Conservation (phyloP, 2,888 invertebrate species). For the Cheilosia soror region DNA sequence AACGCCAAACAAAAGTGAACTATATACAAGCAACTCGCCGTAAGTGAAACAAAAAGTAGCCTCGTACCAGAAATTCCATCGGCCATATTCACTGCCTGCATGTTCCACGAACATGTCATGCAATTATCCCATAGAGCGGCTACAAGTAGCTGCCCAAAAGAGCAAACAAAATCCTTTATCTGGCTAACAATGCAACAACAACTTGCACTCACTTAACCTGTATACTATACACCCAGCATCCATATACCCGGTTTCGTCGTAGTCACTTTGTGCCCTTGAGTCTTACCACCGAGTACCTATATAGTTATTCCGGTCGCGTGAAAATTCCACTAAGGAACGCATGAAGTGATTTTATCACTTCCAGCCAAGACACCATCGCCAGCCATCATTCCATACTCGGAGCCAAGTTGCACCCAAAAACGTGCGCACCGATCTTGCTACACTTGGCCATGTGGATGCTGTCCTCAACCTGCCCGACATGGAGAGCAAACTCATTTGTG, state of each 20-base stretch:
- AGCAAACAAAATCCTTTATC: constrained; percentile 45
- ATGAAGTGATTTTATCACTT: constrained; percentile 75
- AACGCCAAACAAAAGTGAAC: constrained; percentile 10
- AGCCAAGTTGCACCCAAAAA: constrained; percentile 61
- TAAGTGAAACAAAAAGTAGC: constrained; percentile 52
- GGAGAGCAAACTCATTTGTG: constrained; percentile 70
- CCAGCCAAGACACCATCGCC: constrained; percentile 51
- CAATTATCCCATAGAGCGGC: constrained; percentile 59
- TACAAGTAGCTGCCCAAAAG: constrained; percentile 37
- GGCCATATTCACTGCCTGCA: constrained; percentile 47
- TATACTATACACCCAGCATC: constrained; percentile 2
- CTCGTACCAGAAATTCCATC: constrained; percentile 35
- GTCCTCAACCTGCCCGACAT: constrained; percentile 51
- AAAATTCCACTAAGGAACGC: constrained; percentile 69
- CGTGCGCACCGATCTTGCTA: constrained; percentile 56
- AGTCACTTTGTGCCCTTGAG: constrained; percentile 62
- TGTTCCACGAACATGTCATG: constrained; percentile 60
- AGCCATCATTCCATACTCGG: constrained; percentile 25
- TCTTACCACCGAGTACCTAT: neutral
- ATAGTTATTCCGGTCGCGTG: constrained; percentile 65
- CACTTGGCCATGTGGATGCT: constrained; percentile 21
- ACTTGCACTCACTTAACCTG: constrained; percentile 43
- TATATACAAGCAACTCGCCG: constrained; percentile 3
- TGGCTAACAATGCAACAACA: constrained; percentile 34
- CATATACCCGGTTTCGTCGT: constrained; percentile 32